These are phyloP conservation scores for Morpho achilles DNA, from an alignment of 2,888 invertebrate species.

Conservation along the genomic window DNA sequence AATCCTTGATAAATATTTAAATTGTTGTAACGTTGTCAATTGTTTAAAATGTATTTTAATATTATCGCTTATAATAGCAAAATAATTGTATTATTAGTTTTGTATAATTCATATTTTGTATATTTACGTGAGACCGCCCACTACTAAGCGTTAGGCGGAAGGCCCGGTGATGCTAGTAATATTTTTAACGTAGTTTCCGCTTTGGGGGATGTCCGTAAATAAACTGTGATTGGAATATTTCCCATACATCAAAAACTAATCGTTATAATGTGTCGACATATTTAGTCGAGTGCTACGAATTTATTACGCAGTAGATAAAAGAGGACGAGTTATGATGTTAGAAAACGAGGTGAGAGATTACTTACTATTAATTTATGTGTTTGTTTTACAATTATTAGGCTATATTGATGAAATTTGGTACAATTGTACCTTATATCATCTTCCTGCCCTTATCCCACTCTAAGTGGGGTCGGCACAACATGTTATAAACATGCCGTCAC, in stretches of 20 bases:
- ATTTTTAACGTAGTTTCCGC: conserved; percentile 1
- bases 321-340: conserved; percentile 1
- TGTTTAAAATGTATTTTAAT: too few relatives aligned
- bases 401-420: background rate
- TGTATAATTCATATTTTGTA: too few relatives aligned
- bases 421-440: too few relatives aligned
- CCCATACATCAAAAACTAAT: conserved; percentile 3
- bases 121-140: too few relatives aligned
- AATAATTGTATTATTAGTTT: too few relatives aligned
- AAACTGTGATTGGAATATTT: conserved; percentile 8
- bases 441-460: too few relatives aligned
- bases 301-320: background rate
- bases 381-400: background rate
- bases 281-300: conserved; percentile 5
- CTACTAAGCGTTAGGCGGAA: background rate
- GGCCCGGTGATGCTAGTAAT: background rate
- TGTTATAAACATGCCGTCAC: too few relatives aligned
- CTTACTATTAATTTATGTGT: too few relatives aligned
- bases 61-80: too few relatives aligned
- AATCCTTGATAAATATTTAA: too few relatives aligned
- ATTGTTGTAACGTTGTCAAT: too few relatives aligned
- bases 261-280: conserved; percentile 3
- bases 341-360: conserved; percentile 1
- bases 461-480: too few relatives aligned
- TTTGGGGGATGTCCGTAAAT: conserved; percentile 8